Percentiles rank a stretch among this genome's conserved stretches.
Evolutionary conservation across 2,888 invertebrate genomes (phyloP).

Genomic region (Caenorhabditis sp.): DNA sequence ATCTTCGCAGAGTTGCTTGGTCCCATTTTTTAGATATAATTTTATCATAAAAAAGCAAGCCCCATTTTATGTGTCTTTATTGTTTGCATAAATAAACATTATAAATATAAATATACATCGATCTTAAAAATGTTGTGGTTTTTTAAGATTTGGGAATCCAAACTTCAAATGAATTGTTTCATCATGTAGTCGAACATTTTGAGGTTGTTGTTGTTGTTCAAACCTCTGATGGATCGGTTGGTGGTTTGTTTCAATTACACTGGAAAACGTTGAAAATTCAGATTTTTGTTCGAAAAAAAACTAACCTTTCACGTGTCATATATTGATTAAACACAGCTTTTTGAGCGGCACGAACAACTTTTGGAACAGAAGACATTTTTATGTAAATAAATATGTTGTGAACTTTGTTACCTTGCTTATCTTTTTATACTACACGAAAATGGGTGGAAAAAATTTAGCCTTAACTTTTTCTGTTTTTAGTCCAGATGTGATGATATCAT

Average conservation of each 20-base stretch:
- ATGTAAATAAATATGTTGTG: neutral
- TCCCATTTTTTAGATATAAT: too few relatives aligned
- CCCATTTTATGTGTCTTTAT: too few relatives aligned
- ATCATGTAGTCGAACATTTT: constrained; percentile 32
- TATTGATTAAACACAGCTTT: constrained; percentile 34
- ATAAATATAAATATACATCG: too few relatives aligned
- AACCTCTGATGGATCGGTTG: constrained; percentile 5
- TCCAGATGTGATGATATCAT: too few relatives aligned
- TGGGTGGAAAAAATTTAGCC: too few relatives aligned
- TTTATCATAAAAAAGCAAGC: too few relatives aligned
- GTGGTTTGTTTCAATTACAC: constrained; percentile 27
- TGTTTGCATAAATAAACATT: too few relatives aligned
- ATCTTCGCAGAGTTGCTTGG: too few relatives aligned
- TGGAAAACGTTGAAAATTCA: constrained; percentile 6
- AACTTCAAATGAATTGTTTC: constrained; percentile 35
- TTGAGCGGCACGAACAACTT: constrained; percentile 31
- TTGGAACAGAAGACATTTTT: constrained; percentile 33
- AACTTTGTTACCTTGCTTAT: too few relatives aligned
- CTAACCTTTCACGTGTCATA: constrained; percentile 42
- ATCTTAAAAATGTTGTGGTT: neutral
- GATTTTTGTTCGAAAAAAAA: neutral
- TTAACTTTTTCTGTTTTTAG: too few relatives aligned
- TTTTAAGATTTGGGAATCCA: constrained; percentile 34
- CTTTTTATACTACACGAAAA: too few relatives aligned
- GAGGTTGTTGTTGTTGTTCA: neutral